Conservation (phyloP, 2,797 vertebrate genomes). For the Tauraco hartlaubi region DNA sequence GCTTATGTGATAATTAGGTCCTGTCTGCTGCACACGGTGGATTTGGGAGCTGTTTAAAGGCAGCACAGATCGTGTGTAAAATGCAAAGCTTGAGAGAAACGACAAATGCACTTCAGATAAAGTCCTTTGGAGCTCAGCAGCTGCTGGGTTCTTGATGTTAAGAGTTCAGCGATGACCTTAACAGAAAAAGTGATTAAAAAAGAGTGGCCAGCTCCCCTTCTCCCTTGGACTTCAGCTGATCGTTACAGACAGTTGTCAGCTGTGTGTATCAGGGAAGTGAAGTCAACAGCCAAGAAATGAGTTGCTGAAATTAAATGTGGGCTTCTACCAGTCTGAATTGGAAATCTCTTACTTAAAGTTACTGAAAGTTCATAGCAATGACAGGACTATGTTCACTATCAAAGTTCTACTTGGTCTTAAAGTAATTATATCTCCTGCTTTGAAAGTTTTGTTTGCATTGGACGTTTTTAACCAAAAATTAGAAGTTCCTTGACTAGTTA, state of each 20-base stretch:
- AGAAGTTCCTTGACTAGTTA: constrained; percentile 78
- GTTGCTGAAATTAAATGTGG: not conserved
- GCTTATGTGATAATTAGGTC: not conserved
- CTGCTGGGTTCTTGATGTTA: not conserved
- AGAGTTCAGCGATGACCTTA: not conserved
- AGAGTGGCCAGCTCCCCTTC: not conserved
- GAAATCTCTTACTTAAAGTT: not conserved
- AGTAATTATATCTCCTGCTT: not conserved
- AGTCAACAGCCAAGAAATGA: not conserved
- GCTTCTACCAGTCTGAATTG: not conserved
- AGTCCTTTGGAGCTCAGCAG: not conserved
- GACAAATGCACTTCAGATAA: not conserved
- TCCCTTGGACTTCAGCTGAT: not conserved
- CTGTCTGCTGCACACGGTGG: not conserved
- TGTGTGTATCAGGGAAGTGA: not conserved
- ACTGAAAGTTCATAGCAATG: accelerated
- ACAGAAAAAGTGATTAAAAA: not conserved
- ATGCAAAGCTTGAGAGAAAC: not conserved
- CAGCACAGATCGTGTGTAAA: not conserved
- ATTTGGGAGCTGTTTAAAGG: not conserved
- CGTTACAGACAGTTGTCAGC: not conserved
- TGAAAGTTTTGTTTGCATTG: not conserved
- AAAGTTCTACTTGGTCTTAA: not conserved
- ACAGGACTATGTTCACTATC: no score
- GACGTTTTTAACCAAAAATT: accelerated